Conservation (phyloP, 1,140 invertebrate genomes). For the Camponotus vicinus region DNA sequence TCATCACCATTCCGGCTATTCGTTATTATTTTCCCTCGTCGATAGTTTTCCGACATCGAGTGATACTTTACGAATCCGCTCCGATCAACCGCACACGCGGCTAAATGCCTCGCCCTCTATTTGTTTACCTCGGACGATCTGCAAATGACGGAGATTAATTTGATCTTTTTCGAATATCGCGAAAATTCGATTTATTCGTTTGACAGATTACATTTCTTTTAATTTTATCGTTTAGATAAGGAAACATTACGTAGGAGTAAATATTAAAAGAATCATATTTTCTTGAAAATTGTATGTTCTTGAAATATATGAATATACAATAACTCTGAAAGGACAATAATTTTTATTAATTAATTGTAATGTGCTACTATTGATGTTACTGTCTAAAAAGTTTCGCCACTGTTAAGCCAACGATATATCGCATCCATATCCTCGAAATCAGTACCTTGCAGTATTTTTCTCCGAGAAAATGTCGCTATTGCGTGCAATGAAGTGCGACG, state of each 20-base stretch:
- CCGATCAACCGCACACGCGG: neutral
- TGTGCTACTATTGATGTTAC: neutral
- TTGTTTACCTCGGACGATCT: slow-evolving; percentile 26
- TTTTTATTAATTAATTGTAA: neutral
- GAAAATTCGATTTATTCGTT: neutral
- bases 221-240: neutral
- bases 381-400: neutral
- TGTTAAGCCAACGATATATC: neutral
- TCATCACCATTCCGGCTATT: slow-evolving; percentile 4
- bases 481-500: neutral
- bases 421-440: neutral
- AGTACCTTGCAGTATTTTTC: neutral
- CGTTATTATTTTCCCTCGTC: slow-evolving; percentile 37
- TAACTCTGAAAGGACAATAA: neutral
- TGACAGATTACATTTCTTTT: neutral
- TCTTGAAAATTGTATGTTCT: neutral
- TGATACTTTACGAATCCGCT: neutral
- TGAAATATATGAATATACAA: neutral
- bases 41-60: slow-evolving; percentile 38
- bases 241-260: neutral
- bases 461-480: neutral
- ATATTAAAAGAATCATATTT: neutral
- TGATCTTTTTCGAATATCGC: slow-evolving; percentile 1
- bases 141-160: slow-evolving; percentile 18
- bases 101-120: slow-evolving; percentile 18